Evolutionary conservation across 2,888 invertebrate genomes (phyloP), one percentile per base, ranked within the genome.

Genomic region (Carabus problematicus): DNA sequence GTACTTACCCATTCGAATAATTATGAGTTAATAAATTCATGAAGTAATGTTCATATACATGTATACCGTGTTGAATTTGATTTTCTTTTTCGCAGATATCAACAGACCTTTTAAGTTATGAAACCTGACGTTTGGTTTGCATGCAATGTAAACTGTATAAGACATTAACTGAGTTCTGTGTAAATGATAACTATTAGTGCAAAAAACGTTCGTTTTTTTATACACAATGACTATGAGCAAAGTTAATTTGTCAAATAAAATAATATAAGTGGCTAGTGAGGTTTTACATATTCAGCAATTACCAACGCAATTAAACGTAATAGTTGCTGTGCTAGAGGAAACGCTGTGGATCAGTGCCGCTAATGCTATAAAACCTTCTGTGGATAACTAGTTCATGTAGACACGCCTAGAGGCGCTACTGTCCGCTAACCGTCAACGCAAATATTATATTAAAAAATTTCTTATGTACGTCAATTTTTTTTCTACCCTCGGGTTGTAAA

Each of bases 191-290:
- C 49, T 62, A 62, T 62, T 62, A 62, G 49, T 19, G 52, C 63
- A 63, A 63, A 29, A 63, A 54, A n/a, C n/a, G n/a, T n/a, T n/a
- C n/a, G n/a, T n/a, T n/a, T n/a, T 64, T 64, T 39, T 56, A 56
- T 45, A 47, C 54, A 55, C 52, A 49, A 54, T 54, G 18, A 63
- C 63, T 49, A 63, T 63, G 52, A 49, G 43, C 40, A 54, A 64
- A 64, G 64, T 64, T 64, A 64, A 64, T 64, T 64, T 64, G 64
- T 64, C 56, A 64, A 64, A 64, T 64, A 64, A 64, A 64, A 64
- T 64, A 64, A 64, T 64, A 55, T 47, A 56, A 64, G 64, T 55
- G 56, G 42, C 40, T 45, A 60, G 60, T 49, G 39, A 56, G 56
- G 64, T 47, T 64, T 55, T 56, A 58, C 58, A 64, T 64, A 64